Base-by-base conservation (phyloP, 2,797 vertebrate species). In the Scarus forsteni region DNA sequence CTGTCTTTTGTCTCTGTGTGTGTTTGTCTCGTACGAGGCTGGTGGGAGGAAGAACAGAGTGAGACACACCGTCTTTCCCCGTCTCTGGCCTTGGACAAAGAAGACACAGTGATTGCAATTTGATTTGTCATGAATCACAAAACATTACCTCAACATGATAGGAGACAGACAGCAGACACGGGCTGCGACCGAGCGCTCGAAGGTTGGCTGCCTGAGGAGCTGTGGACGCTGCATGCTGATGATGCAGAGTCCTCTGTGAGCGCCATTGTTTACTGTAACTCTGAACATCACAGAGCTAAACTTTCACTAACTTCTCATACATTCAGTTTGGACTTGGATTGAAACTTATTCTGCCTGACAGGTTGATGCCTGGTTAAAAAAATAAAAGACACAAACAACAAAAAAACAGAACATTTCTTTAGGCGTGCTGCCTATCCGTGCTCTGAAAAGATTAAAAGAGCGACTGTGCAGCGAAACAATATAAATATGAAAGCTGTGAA, bases 41-140 rank as follows among this genome's bases (percentile, higher is more conserved):
- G 58, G 52, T 80, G 57, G 63, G 63, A 73, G 57, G 61, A 72
- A 73, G 53, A 50, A 27, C 27, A 7, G 51, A 50, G 27, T 52
- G n/a, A 77, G 57, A 63, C 44, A 63, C 40, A 70, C 38, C 38
- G 6, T 62, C 11, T 65, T 62, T 49, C 18, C 67, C 68, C 82
- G 53, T 67, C 11, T 36, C 8, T 69, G 57, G 14, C 18, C 65
- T 77, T 39, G 57, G 35, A 68, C 76, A 79, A 82, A 55, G 48
- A 39, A 79, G 59, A 76, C 65, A 53, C 83, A 55, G 68, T 69
- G 67, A 85, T 84, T 81, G 83, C 19, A 59, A 73, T 88, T 79
- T 85, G 79, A 89, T 83, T 80, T 78, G 83, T 82, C 70, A 62
- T 79, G 73, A 89, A 85, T 89, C 71, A 70, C 51, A 60, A 60